Evolutionary conservation across 2,888 invertebrate species (phyloP), one percentile per base, ranked within the genome.

Genomic region (Drosophila seclusa): DNA sequence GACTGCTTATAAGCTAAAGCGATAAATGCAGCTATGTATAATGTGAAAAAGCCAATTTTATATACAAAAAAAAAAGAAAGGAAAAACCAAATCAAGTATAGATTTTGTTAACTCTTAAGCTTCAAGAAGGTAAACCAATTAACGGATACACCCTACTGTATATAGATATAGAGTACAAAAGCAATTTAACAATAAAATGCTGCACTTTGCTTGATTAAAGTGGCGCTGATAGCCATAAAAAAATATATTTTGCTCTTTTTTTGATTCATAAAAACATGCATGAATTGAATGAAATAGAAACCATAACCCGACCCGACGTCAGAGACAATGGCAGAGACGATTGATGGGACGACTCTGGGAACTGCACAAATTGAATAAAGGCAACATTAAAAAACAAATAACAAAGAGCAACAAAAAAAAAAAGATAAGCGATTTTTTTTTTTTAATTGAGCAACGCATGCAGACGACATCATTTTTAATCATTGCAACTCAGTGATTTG

Each of bases 401-500:
- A 45, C 45, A 45, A 45, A 45, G 11, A 42, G 42, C n/a, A 8
- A n/a, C 32, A 18, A 4, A 18, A 18, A 40, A 18, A 40, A 40
- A 42, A 42, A 6, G 45, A 45, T 24, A 45, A 45, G 24, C 45
- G 8, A 21, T 16, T 45, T 16, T 45, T 24, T 16, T 7, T 34
- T 21, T 45, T 45, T 7, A 45, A 45, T 45, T 45, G 42, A 45
- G 13, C 13, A 21, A 6, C 21, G 42, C 21, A 42, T 13, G 21
- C 42, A 42, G 21, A 42, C 42, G 42, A 3, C 42, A 21, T 45
- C 3, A 45, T 45, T 24, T 16, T 45, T 45, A 45, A 45, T 45
- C 45, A 45, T 45, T 45, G 45, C 45, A 45, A 45, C 2, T 45
- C 45, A 16, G 45, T 45, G 45, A 45, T 45, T 45, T 21, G 11